Conservation (phyloP, 2,113 vertebrate species). For the Neogale vison region DNA sequence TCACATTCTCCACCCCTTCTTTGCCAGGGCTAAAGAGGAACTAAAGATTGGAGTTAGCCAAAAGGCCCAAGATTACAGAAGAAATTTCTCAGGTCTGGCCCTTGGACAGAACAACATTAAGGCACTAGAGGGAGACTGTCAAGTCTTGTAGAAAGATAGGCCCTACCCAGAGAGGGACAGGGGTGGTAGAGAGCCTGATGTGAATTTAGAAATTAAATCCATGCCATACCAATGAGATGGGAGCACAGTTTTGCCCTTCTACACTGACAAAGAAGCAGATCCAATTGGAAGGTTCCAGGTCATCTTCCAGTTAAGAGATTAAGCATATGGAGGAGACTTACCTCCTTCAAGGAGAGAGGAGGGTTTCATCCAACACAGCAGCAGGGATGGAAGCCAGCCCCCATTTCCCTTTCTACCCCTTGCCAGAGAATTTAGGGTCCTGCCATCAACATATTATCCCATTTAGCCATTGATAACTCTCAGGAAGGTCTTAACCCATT, state of each 20-base stretch:
- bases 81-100: neutral
- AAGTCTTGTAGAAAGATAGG: neutral
- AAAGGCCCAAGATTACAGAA: neutral
- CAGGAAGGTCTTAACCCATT: neutral
- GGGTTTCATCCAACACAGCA: neutral
- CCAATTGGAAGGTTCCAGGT: neutral
- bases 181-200: neutral
- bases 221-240: too few relatives aligned
- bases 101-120: neutral
- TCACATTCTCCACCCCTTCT: neutral
- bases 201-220: neutral
- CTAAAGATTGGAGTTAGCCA: neutral
- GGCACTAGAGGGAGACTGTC: neutral
- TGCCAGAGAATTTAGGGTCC: neutral
- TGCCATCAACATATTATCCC: neutral
- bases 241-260: neutral
- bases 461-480: neutral
- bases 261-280: neutral
- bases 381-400: neutral
- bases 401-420: neutral
- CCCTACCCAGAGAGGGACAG: neutral
- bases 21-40: neutral
- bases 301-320: conserved; percentile 4
- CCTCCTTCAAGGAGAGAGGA: conserved; percentile 31
- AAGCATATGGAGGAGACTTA: neutral